Evolutionary conservation across 1,140 invertebrate species (phyloP).

Genomic region (Phthorimaea operculella): DNA sequence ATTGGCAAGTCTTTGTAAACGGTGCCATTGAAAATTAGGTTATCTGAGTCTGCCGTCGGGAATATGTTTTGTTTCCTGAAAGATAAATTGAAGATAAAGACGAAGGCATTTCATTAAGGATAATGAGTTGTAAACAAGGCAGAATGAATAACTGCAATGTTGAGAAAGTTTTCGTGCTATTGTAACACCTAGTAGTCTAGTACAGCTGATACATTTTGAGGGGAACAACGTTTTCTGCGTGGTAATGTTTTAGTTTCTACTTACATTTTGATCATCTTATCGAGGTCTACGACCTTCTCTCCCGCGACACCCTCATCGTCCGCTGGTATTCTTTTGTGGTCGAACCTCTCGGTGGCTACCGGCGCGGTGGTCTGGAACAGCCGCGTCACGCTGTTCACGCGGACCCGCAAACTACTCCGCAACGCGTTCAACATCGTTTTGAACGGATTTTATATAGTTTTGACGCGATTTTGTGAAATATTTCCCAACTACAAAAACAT

Average conservation of each 20-base stretch:
- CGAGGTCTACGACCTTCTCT: slow-evolving; percentile 56
- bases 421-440: slow-evolving; percentile 34
- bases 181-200: no score
- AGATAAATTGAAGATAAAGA: no score
- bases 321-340: slow-evolving; percentile 53
- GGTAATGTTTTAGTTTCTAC: slow-evolving; percentile 8
- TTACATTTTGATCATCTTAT: slow-evolving; percentile 47
- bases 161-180: no score
- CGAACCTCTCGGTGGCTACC: slow-evolving; percentile 42
- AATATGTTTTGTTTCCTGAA: slow-evolving; percentile 76
- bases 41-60: slow-evolving; percentile 77
- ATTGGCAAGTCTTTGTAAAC: slow-evolving; percentile 85
- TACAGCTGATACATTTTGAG: no score
- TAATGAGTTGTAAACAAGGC: no score
- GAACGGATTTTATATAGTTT: slow-evolving; percentile 1
- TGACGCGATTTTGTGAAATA: neutral
- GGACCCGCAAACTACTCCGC: slow-evolving; percentile 32
- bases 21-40: slow-evolving; percentile 80
- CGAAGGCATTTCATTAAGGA: no score
- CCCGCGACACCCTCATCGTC: slow-evolving; percentile 61
- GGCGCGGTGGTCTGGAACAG: slow-evolving; percentile 39
- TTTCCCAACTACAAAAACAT: slow-evolving; percentile 6
- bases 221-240: neutral
- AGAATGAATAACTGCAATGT: no score
- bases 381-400: slow-evolving; percentile 28